A percentile compares a stretch with the other conserved stretches of the same genome.
Conservation (phyloP, 2,113 vertebrate genomes). For the Melanerpes aurifrons region DNA sequence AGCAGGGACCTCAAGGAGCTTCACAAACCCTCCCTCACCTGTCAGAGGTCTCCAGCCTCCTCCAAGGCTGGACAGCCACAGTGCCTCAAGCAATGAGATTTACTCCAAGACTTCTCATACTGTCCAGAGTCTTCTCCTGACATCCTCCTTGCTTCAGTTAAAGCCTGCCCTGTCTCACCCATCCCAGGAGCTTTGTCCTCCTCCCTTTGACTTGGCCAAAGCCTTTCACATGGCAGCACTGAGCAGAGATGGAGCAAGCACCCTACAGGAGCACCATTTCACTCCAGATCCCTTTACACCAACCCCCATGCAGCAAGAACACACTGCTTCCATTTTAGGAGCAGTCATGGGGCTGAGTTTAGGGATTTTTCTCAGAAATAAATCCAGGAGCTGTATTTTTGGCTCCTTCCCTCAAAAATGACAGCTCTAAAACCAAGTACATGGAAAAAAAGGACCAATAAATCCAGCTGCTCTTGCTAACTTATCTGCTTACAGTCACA, state of each 20-base stretch:
- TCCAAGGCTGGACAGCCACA: neutral
- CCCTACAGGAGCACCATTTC: neutral
- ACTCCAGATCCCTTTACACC: neutral
- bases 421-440: neutral
- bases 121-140: neutral
- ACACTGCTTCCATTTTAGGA: conserved; percentile 1
- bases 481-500: conserved; percentile 18
- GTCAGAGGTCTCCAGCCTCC: neutral
- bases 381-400: neutral
- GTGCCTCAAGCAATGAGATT: neutral
- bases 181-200: neutral
- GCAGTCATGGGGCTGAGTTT: neutral
- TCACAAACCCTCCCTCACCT: neutral
- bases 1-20: neutral
- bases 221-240: neutral
- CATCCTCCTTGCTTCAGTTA: neutral
- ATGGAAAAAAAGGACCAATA: neutral
- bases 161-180: neutral
- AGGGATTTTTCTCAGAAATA: neutral
- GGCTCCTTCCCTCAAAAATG: neutral
- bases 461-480: neutral
- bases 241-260: neutral
- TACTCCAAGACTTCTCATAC: neutral
- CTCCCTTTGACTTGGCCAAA: neutral
- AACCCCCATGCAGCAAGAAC: neutral